phyloP scores from a whole-genome alignment of 2,113 vertebrate species.

The Thamnaconus septentrionalis region DNA sequence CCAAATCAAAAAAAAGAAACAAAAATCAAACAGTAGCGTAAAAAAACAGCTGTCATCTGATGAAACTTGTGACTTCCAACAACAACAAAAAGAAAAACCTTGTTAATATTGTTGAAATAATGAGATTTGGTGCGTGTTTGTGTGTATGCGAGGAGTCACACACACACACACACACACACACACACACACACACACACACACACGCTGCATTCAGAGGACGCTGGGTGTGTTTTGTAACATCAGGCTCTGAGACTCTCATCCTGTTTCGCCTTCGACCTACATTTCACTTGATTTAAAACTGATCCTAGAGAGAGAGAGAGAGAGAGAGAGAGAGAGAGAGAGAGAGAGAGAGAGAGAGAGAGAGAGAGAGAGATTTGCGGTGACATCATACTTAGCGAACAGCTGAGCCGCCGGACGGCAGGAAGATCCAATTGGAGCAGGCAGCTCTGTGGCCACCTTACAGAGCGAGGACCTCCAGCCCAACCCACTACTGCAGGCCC shows the following conservation, averaged over 20 bases:
- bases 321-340: too few species aligned
- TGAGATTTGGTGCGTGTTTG: constrained; percentile 13
- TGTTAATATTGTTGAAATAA: neutral
- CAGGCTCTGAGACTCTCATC: constrained; percentile 43
- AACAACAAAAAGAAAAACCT: too few species aligned
- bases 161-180: constrained; percentile 4
- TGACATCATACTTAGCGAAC: constrained; percentile 34
- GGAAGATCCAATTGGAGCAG: constrained; percentile 51
- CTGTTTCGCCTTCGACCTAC: constrained; percentile 47
- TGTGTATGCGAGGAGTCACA: constrained; percentile 2
- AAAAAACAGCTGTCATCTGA: too few species aligned
- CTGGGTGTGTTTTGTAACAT: constrained; percentile 36
- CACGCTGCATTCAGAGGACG: constrained; percentile 2
- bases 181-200: constrained; percentile 2
- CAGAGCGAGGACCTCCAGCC: constrained; percentile 1
- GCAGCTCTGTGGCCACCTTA: constrained; percentile 36
- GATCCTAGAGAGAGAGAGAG: neutral
- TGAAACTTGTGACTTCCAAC: too few species aligned
- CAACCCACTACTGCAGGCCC: neutral
- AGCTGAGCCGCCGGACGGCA: constrained; percentile 46
- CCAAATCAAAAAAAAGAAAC: too few species aligned
- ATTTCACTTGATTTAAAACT: constrained; percentile 55
- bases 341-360: too few species aligned
- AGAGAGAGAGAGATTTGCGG: constrained; percentile 8
- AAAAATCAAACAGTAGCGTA: too few species aligned